Evolutionary conservation across 2,113 vertebrate genomes (phyloP), one percentile per base, ranked within the genome.

Genomic region (Microcebus griseorufus): DNA sequence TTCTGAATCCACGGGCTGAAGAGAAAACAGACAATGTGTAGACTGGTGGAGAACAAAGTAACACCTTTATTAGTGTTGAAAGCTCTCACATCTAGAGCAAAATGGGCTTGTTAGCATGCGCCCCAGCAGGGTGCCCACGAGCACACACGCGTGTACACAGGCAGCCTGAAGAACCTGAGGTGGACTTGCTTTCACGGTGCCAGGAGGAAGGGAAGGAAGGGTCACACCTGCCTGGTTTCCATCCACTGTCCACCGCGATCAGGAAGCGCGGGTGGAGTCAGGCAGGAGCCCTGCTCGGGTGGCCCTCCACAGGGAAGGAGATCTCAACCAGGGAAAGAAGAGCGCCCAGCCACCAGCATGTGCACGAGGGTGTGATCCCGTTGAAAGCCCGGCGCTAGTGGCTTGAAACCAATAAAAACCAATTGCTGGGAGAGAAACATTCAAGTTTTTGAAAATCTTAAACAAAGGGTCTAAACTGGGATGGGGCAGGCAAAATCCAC

Each of bases 251-350:
- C 2, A 1, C 20, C 2, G 1, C 87, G 60, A 62, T 94, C 84
- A 64, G 64, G 58, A 75, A 1, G 0, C 13, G 51, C 64, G 29
- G n/a, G 34, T 39, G 5, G 32, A 12, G 79, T 9, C 78, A 25
- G 51, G 58, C 8, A 1, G 6, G 39, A 1, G 9, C 0, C 0
- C 1, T 0, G 27, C 51, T 58, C n/a, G 3, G 55, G 18, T 32
- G 4, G n/a, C 5, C 16, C 53, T 45, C 48, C 2, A 6, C 3
- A 42, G 20, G 18, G 22, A 7, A 23, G 18, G n/a, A n/a, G 8
- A 2, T 1, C 0, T 16, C 16, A 39, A 9, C 45, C 0, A 0
- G 6, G 39, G 45, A 4, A 84, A 11, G 29, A 11, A 48, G 34
- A 29, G 58, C n/a, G 10, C 3, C n/a, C 17, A 4, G 9, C 0